Base-by-base conservation (phyloP, 2,797 vertebrate genomes). In the Danio aesculapii region DNA sequence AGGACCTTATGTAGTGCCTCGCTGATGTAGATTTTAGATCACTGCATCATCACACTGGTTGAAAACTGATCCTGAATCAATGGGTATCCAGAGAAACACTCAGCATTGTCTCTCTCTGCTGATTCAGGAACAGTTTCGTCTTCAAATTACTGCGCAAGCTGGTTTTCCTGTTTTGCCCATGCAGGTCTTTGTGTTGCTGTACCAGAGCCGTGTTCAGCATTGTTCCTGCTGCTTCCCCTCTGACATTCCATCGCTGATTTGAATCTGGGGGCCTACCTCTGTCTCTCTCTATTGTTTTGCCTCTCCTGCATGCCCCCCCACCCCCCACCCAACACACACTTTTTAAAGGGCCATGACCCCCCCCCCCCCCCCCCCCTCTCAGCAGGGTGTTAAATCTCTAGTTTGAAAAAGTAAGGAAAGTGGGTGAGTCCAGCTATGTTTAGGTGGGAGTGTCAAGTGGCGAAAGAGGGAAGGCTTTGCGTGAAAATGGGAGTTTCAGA, bases 201-300 rank as follows among this genome's bases (percentile, higher is more conserved):
- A 63, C 61, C 61, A 80, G 70, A 69, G 59, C 16, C 88, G 89
- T 88, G 86, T 84, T 90, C 84, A 81, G 87, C 91, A 94, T 93
- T 94, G 94, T 95, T 94, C 88, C 81, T 82, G 59, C 83, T 84
- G 89, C 90, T 95, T 95, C 94, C 94, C 93, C 89, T 92, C 91
- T 89, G 91, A 94, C 93, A 95, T 95, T 95, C 94, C 91, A 93
- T 86, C 84, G 47, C 89, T 91, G 93, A 95, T 93, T 92, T 90
- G 88, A 92, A 93, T 94, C 91, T 86, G 89, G 90, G 46, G 41
- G 44, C n/a, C 21, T 50, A n/a, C 62, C 12, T 67, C 30, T 89
- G 89, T 90, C 90, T 90, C 89, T 86, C 84, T 86, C 84, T 86
- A 91, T 94, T 94, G 90, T 93, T 76, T 19, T n/a, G 11, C 53